Evolutionary conservation across 1,140 invertebrate genomes (phyloP).

Genomic region (Papilio machaon): DNA sequence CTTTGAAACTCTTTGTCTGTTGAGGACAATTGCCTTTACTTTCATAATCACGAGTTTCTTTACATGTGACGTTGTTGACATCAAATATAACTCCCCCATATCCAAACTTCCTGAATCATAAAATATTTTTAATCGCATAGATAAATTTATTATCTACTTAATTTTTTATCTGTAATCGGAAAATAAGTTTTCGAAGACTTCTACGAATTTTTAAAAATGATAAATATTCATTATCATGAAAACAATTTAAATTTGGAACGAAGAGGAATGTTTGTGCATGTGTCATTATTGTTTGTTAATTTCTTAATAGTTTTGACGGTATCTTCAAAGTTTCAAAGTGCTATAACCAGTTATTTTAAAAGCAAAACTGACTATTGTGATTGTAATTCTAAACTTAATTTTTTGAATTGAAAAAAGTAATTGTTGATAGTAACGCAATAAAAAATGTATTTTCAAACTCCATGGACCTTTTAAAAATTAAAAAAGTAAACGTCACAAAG

Average conservation of each 20-base stretch:
- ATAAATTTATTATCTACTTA: constrained; percentile 12
- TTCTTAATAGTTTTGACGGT: neutral
- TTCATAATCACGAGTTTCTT: constrained; percentile 27
- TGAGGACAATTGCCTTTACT: constrained; percentile 33
- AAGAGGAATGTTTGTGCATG: neutral
- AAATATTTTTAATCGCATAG: neutral
- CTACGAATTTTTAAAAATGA: neutral
- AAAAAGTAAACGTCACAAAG: neutral
- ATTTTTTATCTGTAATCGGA: constrained; percentile 10
- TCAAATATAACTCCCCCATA: neutral
- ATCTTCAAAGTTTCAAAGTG: neutral
- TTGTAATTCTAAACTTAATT: neutral
- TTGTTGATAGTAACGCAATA: neutral
- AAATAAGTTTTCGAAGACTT: neutral
- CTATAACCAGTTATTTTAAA: neutral
- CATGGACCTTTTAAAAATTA: neutral
- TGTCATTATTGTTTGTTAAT: neutral
- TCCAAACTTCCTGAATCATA: neutral
- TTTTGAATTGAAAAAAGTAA: neutral
- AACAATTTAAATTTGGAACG: neutral
- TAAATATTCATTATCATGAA: neutral
- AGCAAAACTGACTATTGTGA: neutral
- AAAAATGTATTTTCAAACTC: neutral
- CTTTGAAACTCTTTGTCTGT: constrained; percentile 30
- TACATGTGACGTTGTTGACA: constrained; percentile 1